Base-by-base conservation (phyloP, 2,113 vertebrate genomes). In the Otis tarda region DNA sequence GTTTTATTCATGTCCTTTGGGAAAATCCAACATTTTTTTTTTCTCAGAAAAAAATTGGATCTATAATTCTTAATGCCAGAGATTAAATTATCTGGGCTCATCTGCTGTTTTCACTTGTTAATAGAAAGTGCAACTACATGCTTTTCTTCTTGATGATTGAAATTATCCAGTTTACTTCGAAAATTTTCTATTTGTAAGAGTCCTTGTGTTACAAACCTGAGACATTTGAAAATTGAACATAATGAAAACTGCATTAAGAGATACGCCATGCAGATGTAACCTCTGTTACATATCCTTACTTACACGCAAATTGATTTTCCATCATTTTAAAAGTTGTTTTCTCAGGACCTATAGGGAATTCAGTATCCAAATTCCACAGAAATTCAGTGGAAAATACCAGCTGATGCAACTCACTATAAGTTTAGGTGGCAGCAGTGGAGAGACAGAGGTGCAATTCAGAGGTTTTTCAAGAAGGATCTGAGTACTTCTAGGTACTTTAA, bases 71-170 rank as follows among this genome's bases (percentile, higher is more conserved):
- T 87, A 60, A 83, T 47, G 22, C 28, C n/a, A 47, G 61, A 87
- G 33, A 90, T 93, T 65, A 61, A 76, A 84, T 91, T 91, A 73
- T 85, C 53, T 89, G 79, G 43, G 13, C 17, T 70, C 9, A 4
- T 81, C 79, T 93, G 37, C 68, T 94, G 11, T 45, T 83, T 90
- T 64, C 49, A 75, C 92, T 79, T 94, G 79, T 74, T 89, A 93
- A 77, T 30, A 81, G 23, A 91, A 83, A 83, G 39, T 74, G 39
- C 23, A 92, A 2, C 22, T 63, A 39, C 37, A 45, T 14, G 6
- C 10, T 79, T 80, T 61, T 80, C 28, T 93, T 67, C 63, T 67
- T 49, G n/a, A 4, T 77, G 50, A 35, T 55, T 76, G 43, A 23
- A 49, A 21, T 65, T 60, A 50, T 20, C 11, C 68, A 41, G 14